phyloP scores from a whole-genome alignment of 1,140 invertebrate genomes.

The Oedothorax gibbosus region DNA sequence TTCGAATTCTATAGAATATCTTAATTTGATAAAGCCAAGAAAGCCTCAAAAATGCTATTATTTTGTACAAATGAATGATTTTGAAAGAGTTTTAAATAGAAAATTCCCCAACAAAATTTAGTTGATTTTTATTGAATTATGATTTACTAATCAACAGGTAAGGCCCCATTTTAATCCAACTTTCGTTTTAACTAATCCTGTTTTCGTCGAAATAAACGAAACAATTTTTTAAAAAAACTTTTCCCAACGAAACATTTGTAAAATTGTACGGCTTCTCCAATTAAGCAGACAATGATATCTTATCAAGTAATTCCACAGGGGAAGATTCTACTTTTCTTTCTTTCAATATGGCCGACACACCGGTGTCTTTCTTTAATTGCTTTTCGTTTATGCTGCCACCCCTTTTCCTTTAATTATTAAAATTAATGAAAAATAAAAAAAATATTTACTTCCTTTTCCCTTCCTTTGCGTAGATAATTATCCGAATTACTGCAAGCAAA shows the following conservation, averaged over 20 bases:
- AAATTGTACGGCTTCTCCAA: constrained; percentile 2
- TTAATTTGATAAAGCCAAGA: constrained; percentile 38
- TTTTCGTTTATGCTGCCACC: constrained; percentile 31
- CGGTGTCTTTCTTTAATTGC: constrained; percentile 57
- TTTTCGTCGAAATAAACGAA: constrained; percentile 39
- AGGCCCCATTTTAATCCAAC: constrained; percentile 47
- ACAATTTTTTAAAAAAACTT: neutral
- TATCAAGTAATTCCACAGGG: constrained; percentile 15
- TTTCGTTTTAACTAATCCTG: constrained; percentile 56
- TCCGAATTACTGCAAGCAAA: constrained; percentile 37
- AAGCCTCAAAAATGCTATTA: constrained; percentile 50
- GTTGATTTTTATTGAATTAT: neutral
- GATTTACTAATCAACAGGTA: constrained; percentile 50
- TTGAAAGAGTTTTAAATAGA: neutral
- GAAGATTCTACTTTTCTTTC: constrained; percentile 1
- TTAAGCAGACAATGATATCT: constrained; percentile 54
- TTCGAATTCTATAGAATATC: neutral
- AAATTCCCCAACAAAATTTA: neutral
- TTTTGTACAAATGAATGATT: constrained; percentile 32
- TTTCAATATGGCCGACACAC: neutral
- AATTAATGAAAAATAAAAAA: constrained; percentile 51
- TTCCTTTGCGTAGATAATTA: constrained; percentile 17
- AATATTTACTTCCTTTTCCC: neutral
- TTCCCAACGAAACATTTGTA: neutral
- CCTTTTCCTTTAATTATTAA: constrained; percentile 51